Evolutionary conservation across 2,113 vertebrate species (phyloP), one percentile per base, ranked within the genome.

Genomic region (Sprattus sprattus): DNA sequence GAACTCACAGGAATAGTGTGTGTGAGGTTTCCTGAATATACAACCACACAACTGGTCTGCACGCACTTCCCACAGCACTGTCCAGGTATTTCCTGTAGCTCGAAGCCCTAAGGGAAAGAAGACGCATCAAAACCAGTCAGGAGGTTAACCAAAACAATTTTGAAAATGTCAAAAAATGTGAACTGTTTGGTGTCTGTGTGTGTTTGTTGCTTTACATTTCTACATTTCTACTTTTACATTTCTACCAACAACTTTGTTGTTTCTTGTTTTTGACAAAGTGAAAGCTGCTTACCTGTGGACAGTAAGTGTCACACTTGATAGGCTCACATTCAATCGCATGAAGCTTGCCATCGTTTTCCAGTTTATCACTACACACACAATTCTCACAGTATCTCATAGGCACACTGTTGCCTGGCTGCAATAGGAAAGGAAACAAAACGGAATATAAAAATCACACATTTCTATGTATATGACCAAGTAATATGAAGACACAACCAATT

Each of bases 61-160:
- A 90, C 80, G 25, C 97, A 98, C 0, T 85, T 83, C 85, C 96
- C 96, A 4, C 96, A 97, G 91, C 97, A 98, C 22, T 92, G 0
- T 13, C 92, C 93, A 0, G 90, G 18, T n/a, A 57, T 22, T 1
- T 22, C 54, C 25, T 88, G 60, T 71, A 96, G 95, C 50, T 92
- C 85, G 25, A 89, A 90, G 57, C 94, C 97, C 97, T 98, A 83
- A 45, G 4, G 45, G 6, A 47, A 83, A 88, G 2, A 67, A 87
- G 2, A 85, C 39, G 39, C 11, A 67, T 9, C 54, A 22, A 67
- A 71, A 6, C 20, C 49, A 11, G 28, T 39, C 13, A 75, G 13
- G 10, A 75, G 39, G 28, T 4, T 39, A 1, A 16, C 25, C 28
- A 13, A 32, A 75, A 13, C 11, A 0, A 71, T 28, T 32, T 28